phyloP scores from a whole-genome alignment of 2,888 invertebrate genomes.

The Zeuzera pyrina region DNA sequence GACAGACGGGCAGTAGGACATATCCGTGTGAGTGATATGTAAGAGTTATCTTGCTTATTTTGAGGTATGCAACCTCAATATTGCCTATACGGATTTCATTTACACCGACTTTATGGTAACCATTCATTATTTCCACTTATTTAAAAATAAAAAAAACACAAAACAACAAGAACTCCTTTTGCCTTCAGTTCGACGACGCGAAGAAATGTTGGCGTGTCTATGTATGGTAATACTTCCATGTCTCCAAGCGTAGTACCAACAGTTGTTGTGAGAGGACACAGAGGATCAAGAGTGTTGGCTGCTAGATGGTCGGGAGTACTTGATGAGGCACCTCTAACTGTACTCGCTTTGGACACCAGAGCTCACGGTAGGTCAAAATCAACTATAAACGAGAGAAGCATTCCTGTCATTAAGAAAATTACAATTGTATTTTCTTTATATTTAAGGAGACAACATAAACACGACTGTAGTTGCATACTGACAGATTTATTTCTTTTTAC shows the following conservation, averaged over 20 bases:
- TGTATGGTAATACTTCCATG: constrained; percentile 52
- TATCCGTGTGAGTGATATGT: too few relatives aligned
- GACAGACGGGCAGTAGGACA: too few relatives aligned
- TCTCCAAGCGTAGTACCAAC: constrained; percentile 47
- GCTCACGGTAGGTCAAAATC: constrained; percentile 54
- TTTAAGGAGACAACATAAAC: too few relatives aligned
- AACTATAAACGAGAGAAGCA: too few relatives aligned
- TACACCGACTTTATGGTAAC: too few relatives aligned
- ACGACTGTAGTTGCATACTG: too few relatives aligned
- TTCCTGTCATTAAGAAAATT: background rate
- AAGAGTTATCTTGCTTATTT: too few relatives aligned
- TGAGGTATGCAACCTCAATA: too few relatives aligned
- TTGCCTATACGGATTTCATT: too few relatives aligned
- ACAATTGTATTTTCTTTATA: constrained; percentile 1
- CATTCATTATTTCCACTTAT: too few relatives aligned
- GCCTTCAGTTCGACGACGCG: constrained; percentile 44
- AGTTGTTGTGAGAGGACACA: constrained; percentile 55
- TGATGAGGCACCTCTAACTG: constrained; percentile 58
- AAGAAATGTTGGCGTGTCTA: constrained; percentile 59
- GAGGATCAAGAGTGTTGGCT: constrained; percentile 56
- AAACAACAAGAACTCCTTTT: background rate
- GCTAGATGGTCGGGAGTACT: constrained; percentile 66
- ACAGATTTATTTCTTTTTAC: too few relatives aligned
- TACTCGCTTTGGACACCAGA: constrained; percentile 54
- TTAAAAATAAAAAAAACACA: too few relatives aligned